phyloP scores from a whole-genome alignment of 2,797 vertebrate species.

The Centroberyx gerrardi region DNA sequence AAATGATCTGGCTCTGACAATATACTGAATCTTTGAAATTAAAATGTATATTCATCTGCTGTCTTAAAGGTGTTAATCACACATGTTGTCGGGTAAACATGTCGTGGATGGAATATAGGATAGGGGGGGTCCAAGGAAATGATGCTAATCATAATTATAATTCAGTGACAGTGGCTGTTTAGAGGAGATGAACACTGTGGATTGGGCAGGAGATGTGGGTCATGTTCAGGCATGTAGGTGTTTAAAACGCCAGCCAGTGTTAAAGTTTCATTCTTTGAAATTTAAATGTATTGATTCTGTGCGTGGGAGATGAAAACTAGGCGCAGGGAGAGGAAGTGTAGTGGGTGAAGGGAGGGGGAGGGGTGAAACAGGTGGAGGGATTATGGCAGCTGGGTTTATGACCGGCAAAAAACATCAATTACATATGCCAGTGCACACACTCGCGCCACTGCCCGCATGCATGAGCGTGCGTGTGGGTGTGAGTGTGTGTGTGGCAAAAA shows the following conservation, averaged over 20 bases:
- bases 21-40: background rate
- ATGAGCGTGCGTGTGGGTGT: conserved; percentile 32
- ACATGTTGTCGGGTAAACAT: conserved; percentile 11
- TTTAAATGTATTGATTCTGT: conserved; percentile 5
- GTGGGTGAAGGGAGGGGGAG: background rate
- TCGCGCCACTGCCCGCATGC: conserved; percentile 46
- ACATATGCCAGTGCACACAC: conserved; percentile 61
- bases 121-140: conserved; percentile 13
- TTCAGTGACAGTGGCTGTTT: conserved; percentile 26
- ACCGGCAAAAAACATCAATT: conserved; percentile 63
- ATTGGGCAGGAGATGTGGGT: conserved; percentile 33
- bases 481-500: conserved; percentile 9
- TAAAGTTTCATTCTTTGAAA: background rate
- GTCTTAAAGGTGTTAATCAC: conserved; percentile 41
- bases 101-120: conserved; percentile 26
- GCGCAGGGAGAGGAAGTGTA: background rate
- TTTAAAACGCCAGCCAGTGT: conserved; percentile 28
- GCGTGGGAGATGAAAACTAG: conserved; percentile 4
- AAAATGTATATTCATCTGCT: background rate
- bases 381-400: conserved; percentile 53
- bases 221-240: background rate
- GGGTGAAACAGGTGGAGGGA: background rate
- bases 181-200: conserved; percentile 9
- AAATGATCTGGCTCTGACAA: background rate
- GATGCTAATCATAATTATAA: conserved; percentile 12